Evolutionary conservation across 2,888 invertebrate species (phyloP).

Genomic region (Sepiola atlantica): DNA sequence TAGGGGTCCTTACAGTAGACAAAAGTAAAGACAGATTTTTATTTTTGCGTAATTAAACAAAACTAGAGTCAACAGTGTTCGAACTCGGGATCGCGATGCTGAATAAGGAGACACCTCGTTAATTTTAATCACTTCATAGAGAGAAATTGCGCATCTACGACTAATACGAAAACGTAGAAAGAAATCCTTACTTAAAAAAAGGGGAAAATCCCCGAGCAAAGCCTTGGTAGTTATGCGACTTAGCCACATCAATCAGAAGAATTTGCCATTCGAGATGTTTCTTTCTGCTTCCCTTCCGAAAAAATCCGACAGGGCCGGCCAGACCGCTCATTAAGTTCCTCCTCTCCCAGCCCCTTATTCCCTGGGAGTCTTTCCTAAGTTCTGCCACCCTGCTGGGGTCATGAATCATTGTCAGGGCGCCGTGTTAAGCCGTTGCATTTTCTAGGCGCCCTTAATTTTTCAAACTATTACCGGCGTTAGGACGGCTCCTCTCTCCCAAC

Average conservation of each 20-base stretch:
- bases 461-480: background rate
- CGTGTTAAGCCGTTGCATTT: conserved; percentile 22
- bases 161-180: background rate
- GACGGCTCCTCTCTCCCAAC: background rate
- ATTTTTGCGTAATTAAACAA: no score
- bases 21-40: no score
- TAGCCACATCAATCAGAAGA: background rate
- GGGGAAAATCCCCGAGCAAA: background rate
- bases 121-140: background rate
- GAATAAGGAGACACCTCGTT: background rate
- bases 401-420: conserved; percentile 20
- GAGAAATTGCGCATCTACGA: background rate
- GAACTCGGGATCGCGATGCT: no score
- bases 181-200: background rate
- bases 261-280: background rate
- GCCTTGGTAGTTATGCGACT: background rate
- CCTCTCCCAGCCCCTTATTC: background rate
- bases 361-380: background rate
- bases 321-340: background rate
- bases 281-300: background rate
- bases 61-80: no score
- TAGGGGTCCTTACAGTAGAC: no score
- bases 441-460: background rate
- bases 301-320: conserved; percentile 18
- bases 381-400: background rate